phyloP scores from a whole-genome alignment of 2,113 vertebrate species.

The Ia io region DNA sequence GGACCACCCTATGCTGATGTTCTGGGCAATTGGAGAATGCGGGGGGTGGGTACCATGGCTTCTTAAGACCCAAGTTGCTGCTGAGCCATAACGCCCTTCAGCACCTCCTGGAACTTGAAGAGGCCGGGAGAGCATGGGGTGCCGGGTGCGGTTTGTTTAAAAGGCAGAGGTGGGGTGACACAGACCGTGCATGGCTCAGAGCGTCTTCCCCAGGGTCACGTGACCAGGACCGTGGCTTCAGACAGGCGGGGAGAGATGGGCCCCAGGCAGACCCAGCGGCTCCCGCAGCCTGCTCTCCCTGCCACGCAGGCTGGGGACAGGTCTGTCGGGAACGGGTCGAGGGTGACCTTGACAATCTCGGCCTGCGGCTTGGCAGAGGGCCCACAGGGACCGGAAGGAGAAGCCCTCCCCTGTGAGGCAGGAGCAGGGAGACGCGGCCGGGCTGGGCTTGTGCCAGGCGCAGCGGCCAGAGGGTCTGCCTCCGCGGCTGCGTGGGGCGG shows the following conservation, averaged over 20 bases:
- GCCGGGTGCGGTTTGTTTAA: background rate
- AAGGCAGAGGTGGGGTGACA: background rate
- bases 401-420: background rate
- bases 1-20: background rate
- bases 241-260: background rate
- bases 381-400: background rate
- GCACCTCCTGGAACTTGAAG: background rate
- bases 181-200: background rate
- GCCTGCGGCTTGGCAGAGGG: background rate
- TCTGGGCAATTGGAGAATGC: background rate
- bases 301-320: constrained; percentile 35
- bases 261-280: background rate
- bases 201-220: background rate
- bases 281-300: constrained; percentile 38
- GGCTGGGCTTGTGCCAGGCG: background rate
- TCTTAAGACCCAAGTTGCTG: background rate
- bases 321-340: background rate
- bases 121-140: background rate
- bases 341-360: background rate
- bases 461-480: background rate
- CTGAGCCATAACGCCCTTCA: background rate
- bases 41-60: too few species aligned
- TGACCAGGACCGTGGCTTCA: background rate
- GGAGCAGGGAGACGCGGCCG: background rate
- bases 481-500: background rate